phyloP scores from a whole-genome alignment of 2,113 vertebrate species.

The Oryctolagus cuniculus region DNA sequence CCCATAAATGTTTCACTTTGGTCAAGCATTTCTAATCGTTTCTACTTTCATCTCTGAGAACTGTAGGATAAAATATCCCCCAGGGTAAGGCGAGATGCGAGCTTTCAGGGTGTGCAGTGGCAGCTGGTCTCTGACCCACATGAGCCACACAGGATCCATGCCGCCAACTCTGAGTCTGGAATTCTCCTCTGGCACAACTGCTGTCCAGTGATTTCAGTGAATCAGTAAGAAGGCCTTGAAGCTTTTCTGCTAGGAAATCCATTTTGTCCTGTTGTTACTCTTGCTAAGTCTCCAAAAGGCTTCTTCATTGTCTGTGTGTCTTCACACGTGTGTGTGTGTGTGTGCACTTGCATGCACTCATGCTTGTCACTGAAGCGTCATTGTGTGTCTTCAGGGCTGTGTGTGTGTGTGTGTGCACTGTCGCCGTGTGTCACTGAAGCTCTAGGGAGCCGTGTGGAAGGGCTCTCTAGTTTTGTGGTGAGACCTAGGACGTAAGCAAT shows the following conservation, averaged over 20 bases:
- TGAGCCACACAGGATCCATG: neutral
- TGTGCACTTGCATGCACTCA: no score
- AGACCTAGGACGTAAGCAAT: neutral
- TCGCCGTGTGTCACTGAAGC: neutral
- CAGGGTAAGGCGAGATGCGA: neutral
- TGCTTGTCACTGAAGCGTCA: no score
- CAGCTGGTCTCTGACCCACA: neutral
- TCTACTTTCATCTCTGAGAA: conserved; percentile 2
- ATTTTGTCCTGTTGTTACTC: neutral
- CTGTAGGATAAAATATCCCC: neutral
- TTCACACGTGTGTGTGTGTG: no score
- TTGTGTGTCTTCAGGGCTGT: no score
- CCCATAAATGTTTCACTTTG: conserved; percentile 23
- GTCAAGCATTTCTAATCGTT: neutral
- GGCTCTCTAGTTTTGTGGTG: neutral
- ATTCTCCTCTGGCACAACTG: neutral
- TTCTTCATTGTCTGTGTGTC: neutral
- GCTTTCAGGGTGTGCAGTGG: neutral
- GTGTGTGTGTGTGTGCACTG: no score
- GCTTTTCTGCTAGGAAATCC: neutral
- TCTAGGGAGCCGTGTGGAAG: neutral
- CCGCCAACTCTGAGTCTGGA: neutral
- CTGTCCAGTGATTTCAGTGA: neutral
- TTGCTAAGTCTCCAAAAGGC: neutral
- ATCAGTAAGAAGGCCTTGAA: neutral